Conservation (phyloP, 2,797 vertebrate genomes). For the Champsocephalus esox region DNA sequence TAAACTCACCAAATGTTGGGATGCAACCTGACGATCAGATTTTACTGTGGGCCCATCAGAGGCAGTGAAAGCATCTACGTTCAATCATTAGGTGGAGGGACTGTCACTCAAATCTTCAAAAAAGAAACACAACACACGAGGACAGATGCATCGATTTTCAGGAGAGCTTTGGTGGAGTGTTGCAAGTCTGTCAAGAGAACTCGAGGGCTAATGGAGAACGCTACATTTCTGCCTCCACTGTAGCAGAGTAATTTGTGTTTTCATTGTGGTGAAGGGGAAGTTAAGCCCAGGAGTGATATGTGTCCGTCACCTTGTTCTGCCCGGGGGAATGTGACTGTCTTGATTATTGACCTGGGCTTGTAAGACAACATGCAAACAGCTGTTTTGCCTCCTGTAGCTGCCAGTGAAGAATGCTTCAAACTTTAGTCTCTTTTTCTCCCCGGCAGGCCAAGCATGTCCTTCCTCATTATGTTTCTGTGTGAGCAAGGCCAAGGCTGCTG, state of each 20-base stretch:
- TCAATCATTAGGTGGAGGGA: slow-evolving; percentile 37
- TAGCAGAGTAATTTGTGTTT: slow-evolving; percentile 56
- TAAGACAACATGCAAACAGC: slow-evolving; percentile 64
- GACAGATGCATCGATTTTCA: slow-evolving; percentile 53
- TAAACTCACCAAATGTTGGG: slow-evolving; percentile 50
- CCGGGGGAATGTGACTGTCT: slow-evolving; percentile 53
- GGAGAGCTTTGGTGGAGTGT: slow-evolving; percentile 44
- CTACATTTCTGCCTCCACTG: slow-evolving; percentile 57
- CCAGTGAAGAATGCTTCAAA: slow-evolving; percentile 77
- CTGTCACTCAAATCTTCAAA: slow-evolving; percentile 61
- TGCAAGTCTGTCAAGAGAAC: slow-evolving; percentile 44
- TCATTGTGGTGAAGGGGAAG: slow-evolving; percentile 29
- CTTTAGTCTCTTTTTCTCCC: slow-evolving; percentile 82
- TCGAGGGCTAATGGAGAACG: slow-evolving; percentile 49
- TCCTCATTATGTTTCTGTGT: slow-evolving; percentile 90
- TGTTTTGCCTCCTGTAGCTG: slow-evolving; percentile 57
- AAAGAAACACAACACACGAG: slow-evolving; percentile 54
- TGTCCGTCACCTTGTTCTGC: slow-evolving; percentile 37
- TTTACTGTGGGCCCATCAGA: slow-evolving; percentile 25
- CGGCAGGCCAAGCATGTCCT: slow-evolving; percentile 87
- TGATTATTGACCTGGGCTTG: slow-evolving; percentile 58
- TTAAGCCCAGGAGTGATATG: slow-evolving; percentile 33
- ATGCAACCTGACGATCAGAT: slow-evolving; percentile 24
- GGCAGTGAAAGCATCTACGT: slow-evolving; percentile 18
- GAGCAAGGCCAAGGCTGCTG: slow-evolving; percentile 88